Evolutionary conservation across 2,888 invertebrate species (phyloP).

Genomic region (Drosophila falleni): DNA sequence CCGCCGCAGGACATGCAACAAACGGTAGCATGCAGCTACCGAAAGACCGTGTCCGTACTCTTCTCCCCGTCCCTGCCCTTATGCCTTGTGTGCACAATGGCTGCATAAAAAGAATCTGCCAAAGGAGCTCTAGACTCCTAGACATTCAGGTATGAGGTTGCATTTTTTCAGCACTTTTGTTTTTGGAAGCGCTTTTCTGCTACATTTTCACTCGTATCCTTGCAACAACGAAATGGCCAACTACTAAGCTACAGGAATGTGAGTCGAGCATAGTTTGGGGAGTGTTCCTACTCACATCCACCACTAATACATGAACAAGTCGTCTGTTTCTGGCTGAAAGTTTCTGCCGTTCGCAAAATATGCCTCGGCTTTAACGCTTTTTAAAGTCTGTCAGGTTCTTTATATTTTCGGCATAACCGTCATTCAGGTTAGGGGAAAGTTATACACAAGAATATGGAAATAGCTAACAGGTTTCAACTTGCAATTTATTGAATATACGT

Average conservation of each 20-base stretch:
- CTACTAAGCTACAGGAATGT: slow-evolving; percentile 53
- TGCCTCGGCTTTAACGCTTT: slow-evolving; percentile 50
- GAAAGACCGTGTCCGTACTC: slow-evolving; percentile 26
- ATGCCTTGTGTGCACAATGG: slow-evolving; percentile 18
- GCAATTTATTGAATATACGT: not conserved
- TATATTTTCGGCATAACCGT: slow-evolving; percentile 16
- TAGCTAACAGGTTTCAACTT: not conserved
- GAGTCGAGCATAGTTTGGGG: slow-evolving; percentile 46
- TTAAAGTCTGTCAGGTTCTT: slow-evolving; percentile 55
- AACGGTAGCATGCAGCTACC: slow-evolving; percentile 54
- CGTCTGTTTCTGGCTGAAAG: slow-evolving; percentile 22
- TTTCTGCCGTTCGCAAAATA: slow-evolving; percentile 36
- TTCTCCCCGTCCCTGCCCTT: not conserved
- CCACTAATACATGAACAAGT: slow-evolving; percentile 2
- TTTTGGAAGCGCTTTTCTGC: slow-evolving; percentile 50
- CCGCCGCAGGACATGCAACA: slow-evolving; percentile 76
- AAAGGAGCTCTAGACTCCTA: slow-evolving; percentile 35
- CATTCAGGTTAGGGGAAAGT: slow-evolving; percentile 11
- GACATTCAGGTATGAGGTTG: slow-evolving; percentile 30
- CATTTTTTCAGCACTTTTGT: slow-evolving; percentile 44
- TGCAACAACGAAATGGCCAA: slow-evolving; percentile 57
- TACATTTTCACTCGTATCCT: slow-evolving; percentile 34
- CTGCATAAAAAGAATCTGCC: slow-evolving; percentile 48
- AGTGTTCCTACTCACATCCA: slow-evolving; percentile 12
- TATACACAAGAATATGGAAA: not conserved